Conservation (phyloP, 2,797 vertebrate genomes). For the Eulemur albifrons region DNA sequence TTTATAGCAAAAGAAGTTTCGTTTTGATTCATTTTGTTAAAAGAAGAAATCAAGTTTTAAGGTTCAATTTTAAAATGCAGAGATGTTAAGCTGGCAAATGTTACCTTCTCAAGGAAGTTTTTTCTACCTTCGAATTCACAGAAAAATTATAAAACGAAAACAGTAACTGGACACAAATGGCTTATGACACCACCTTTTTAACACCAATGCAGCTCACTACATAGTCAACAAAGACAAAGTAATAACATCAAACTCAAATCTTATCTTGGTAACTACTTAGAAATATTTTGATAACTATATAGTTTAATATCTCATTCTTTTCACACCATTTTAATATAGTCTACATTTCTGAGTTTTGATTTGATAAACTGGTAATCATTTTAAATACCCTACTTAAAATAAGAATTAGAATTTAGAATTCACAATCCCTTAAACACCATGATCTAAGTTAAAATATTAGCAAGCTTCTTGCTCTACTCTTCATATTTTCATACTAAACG, state of each 20-base stretch:
- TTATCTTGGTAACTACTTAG: slow-evolving; percentile 20
- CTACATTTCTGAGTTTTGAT: background rate
- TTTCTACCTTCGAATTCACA: slow-evolving; percentile 17
- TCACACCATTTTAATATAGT: background rate
- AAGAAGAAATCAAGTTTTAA: background rate
- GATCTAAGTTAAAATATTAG: background rate
- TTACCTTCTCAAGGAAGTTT: slow-evolving; percentile 22
- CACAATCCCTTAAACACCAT: slow-evolving; percentile 6
- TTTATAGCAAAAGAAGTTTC: background rate
- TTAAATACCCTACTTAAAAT: slow-evolving; percentile 9
- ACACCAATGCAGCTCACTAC: background rate
- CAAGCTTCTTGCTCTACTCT: background rate
- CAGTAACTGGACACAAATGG: background rate
- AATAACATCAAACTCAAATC: slow-evolving; percentile 29
- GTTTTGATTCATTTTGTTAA: background rate
- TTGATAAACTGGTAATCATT: background rate
- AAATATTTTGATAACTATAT: slow-evolving; percentile 1
- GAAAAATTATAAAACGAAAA: slow-evolving; percentile 32
- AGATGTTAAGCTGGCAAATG: slow-evolving; percentile 1
- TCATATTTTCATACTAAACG: background rate
- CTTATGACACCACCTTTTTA: slow-evolving; percentile 38
- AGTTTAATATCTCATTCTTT: background rate
- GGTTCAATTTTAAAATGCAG: background rate
- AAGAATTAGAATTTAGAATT: slow-evolving; percentile 37
- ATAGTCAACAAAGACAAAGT: background rate